A percentile compares a stretch with the other conserved stretches of the same genome.
Conservation (phyloP, 2,113 vertebrate genomes). For the Notarius quadriscutis region DNA sequence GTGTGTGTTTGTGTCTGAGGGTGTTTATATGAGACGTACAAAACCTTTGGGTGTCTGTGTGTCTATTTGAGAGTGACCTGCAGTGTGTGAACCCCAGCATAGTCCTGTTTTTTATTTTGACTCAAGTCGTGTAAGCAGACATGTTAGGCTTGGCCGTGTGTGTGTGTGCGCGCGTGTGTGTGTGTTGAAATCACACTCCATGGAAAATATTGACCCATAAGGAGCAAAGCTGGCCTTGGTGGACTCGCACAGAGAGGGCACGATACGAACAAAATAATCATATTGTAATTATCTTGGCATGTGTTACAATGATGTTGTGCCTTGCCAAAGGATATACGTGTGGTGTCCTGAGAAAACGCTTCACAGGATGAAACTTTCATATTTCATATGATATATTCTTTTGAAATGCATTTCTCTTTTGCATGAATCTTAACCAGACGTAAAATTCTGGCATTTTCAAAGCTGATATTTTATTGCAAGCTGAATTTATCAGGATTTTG, state of each 20-base stretch:
- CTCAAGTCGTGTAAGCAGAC: neutral
- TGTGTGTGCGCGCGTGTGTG: conserved; percentile 1
- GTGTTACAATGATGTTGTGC: neutral
- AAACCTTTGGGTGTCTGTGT: neutral
- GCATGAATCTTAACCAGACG: neutral
- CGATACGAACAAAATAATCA: neutral
- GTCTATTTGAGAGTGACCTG: neutral
- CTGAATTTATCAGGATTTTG: neutral
- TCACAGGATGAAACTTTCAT: neutral
- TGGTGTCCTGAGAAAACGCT: conserved; percentile 2
- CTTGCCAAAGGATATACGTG: neutral
- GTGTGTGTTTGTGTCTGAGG: neutral
- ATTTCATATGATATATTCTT: neutral
- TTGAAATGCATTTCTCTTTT: neutral
- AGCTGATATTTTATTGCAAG: neutral
- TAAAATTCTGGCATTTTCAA: neutral
- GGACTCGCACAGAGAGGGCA: neutral
- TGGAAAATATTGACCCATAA: conserved; percentile 33
- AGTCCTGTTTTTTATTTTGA: conserved; percentile 16
- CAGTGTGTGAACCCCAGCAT: conserved; percentile 19
- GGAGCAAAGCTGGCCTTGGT: neutral
- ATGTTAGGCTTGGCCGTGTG: neutral
- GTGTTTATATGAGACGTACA: neutral
- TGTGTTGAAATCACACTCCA: conserved; percentile 18
- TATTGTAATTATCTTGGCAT: neutral